These are phyloP conservation scores for Julus scanicus DNA, from an alignment of 2,888 invertebrate species.

Conservation along the genomic window DNA sequence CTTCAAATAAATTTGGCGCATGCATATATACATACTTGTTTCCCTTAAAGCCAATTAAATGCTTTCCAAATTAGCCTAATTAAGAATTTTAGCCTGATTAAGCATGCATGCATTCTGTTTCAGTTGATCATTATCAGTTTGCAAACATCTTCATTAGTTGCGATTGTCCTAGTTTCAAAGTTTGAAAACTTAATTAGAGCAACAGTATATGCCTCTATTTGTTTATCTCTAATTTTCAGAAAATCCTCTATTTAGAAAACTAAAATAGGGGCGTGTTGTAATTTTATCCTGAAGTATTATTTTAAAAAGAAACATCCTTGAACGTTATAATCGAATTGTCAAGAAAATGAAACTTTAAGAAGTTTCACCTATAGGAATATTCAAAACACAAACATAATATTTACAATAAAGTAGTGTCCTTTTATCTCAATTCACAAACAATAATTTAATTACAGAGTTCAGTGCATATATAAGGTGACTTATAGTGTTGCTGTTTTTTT, in stretches of 20 bases:
- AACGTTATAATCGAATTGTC: background rate
- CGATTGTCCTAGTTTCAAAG: slow-evolving; percentile 7
- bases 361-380: background rate
- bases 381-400: background rate
- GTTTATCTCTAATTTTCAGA: background rate
- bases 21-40: too few species aligned
- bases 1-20: background rate
- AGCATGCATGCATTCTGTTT: slow-evolving; percentile 15
- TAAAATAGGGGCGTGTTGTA: background rate
- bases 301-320: background rate
- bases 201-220: slow-evolving; percentile 1
- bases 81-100: slow-evolving; percentile 21
- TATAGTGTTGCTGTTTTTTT: too few species aligned
- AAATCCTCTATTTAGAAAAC: background rate
- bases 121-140: slow-evolving; percentile 16
- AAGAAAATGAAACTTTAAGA: background rate
- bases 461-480: too few species aligned
- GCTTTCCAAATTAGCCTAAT: slow-evolving; percentile 7
- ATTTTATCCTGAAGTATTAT: background rate
- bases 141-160: background rate
- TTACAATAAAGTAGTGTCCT: too few species aligned
- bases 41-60: slow-evolving; percentile 12
- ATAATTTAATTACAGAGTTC: too few species aligned
- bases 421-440: too few species aligned
- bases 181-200: slow-evolving; percentile 33